Evolutionary conservation across 2,797 vertebrate species (phyloP).

Genomic region (Dermochelys coriacea): DNA sequence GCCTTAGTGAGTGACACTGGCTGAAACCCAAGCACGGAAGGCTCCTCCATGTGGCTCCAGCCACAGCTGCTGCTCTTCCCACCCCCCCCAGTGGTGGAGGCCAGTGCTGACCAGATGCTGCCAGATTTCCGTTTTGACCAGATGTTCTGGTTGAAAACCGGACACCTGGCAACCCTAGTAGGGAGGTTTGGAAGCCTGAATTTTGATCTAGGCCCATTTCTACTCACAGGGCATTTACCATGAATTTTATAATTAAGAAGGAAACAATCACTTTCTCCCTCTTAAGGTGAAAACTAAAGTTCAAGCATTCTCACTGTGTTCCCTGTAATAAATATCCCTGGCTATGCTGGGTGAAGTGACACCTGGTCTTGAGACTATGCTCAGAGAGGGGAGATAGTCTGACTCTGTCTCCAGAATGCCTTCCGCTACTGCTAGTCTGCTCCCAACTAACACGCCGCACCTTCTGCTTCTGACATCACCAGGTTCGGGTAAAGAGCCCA

Average conservation of each 20-base stretch:
- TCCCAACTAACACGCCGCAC: neutral
- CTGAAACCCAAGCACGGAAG: neutral
- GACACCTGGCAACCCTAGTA: too few species aligned
- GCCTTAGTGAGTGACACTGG: too few species aligned
- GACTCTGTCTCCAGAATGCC: neutral
- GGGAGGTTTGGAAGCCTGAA: neutral
- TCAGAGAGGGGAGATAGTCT: neutral
- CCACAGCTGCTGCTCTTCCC: too few species aligned
- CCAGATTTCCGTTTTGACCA: too few species aligned
- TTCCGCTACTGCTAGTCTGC: neutral
- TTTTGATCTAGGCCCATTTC: neutral
- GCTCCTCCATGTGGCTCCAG: too few species aligned
- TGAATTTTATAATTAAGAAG: neutral
- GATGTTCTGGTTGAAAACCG: too few species aligned
- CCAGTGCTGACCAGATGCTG: too few species aligned
- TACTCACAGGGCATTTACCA: neutral
- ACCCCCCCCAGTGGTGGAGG: too few species aligned
- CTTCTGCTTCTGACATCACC: neutral
- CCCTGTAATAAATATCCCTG: conserved; percentile 27
- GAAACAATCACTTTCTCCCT: conserved; percentile 5
- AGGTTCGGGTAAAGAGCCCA: neutral
- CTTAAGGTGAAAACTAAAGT: neutral
- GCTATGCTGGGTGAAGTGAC: conserved; percentile 12
- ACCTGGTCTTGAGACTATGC: neutral
- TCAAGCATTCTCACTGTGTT: neutral